A percentile compares a stretch with the other conserved stretches of the same genome.
phyloP scores from a whole-genome alignment of 2,888 invertebrate genomes.

The Monoplex corrugatus region DNA sequence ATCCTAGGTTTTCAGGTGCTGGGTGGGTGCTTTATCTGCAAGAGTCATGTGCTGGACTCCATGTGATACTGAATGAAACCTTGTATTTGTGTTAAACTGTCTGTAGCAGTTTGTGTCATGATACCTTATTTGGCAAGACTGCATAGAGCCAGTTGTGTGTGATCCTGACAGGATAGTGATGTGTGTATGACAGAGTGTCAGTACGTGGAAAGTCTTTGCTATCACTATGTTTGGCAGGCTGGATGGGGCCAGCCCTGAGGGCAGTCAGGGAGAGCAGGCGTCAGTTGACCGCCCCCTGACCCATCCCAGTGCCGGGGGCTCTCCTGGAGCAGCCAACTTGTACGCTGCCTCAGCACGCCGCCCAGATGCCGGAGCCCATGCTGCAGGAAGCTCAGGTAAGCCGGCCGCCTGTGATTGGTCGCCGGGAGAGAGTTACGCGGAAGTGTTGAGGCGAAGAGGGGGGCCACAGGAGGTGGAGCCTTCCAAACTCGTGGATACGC shows the following conservation, averaged over 20 bases:
- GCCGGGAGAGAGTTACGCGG: slow-evolving; percentile 72
- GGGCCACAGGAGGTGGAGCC: slow-evolving; percentile 68
- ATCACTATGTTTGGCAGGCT: slow-evolving; percentile 61
- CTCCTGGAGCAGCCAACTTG: slow-evolving; percentile 38
- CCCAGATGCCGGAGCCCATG: slow-evolving; percentile 56
- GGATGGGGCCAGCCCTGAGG: slow-evolving; percentile 70
- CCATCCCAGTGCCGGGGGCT: slow-evolving; percentile 60
- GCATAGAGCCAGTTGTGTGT: no score
- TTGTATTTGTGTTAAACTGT: no score
- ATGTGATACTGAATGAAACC: no score
- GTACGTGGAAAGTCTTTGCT: neutral
- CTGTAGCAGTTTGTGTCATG: no score
- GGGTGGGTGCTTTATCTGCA: no score
- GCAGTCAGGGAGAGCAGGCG: slow-evolving; percentile 64
- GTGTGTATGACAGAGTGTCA: neutral
- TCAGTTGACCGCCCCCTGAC: slow-evolving; percentile 71
- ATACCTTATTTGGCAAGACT: no score
- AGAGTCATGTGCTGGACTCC: no score
- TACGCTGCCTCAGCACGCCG: slow-evolving; percentile 70
- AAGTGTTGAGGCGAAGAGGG: slow-evolving; percentile 70
- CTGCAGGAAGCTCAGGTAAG: slow-evolving; percentile 57
- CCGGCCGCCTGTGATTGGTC: slow-evolving; percentile 47
- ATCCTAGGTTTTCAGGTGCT: no score
- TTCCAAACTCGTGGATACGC: slow-evolving; percentile 59
- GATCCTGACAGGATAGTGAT: no score